Evolutionary conservation across 2,113 vertebrate genomes (phyloP).

Genomic region (Ivindomyrus marchei): DNA sequence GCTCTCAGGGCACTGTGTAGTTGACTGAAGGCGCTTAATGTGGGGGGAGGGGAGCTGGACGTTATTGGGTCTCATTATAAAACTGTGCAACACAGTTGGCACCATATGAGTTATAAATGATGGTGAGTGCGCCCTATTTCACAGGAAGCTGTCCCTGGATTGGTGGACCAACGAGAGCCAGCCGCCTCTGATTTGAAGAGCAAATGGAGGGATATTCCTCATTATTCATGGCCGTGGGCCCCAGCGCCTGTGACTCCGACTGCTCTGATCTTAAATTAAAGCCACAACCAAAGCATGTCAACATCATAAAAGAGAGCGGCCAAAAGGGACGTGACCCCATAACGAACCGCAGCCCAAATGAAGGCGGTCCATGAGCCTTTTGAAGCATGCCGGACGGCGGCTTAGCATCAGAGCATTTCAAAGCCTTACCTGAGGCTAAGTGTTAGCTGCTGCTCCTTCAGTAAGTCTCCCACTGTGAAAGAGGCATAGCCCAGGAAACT

Average conservation of each 20-base stretch:
- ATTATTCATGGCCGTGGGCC: neutral
- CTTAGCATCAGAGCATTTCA: neutral
- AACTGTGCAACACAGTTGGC: neutral
- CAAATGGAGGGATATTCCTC: neutral
- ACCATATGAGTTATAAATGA: neutral
- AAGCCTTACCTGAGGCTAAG: slow-evolving; percentile 79
- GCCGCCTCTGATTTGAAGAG: neutral
- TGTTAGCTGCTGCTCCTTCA: slow-evolving; percentile 80
- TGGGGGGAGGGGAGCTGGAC: neutral
- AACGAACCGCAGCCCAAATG: neutral
- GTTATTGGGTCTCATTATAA: neutral
- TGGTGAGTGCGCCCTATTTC: neutral
- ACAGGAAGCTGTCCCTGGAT: neutral
- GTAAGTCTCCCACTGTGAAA: slow-evolving; percentile 80
- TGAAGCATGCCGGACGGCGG: neutral
- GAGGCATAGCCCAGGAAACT: slow-evolving; percentile 83
- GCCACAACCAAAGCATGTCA: slow-evolving; percentile 3
- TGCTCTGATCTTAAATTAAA: slow-evolving; percentile 1
- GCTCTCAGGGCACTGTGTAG: neutral
- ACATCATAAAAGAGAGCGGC: neutral
- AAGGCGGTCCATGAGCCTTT: neutral
- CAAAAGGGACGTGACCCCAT: neutral
- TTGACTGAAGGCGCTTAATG: neutral
- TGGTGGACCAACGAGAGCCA: neutral
- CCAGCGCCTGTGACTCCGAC: neutral